Evolutionary conservation across 2,797 vertebrate genomes (phyloP), one percentile per base, ranked within the genome.

Genomic region (Pipistrellus pygmaeus): DNA sequence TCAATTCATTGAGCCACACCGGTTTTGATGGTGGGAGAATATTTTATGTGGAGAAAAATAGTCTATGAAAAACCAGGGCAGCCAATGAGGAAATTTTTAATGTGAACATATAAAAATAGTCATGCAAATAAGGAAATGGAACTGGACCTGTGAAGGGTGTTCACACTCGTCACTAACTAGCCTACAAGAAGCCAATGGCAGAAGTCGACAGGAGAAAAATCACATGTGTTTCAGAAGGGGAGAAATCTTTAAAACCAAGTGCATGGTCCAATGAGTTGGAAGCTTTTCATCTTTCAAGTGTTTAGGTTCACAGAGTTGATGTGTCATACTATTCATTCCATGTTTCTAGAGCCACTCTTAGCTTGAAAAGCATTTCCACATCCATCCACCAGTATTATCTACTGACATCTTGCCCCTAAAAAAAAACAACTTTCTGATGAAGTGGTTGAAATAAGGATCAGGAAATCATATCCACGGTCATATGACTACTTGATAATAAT

Each of bases 351-450:
- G 35, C 76, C 51, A 5, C 17, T 85, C 35, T 46, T 23, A 78
- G 80, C 73, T 90, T 73, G 48, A 35, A 92, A 85, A 94, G n/a
- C 41, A 84, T 71, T 80, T 84, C 41, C 30, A 46, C 6, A 32
- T 75, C 44, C 21, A 62, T 68, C 51, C 15, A 76, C 53, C 44
- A 86, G 0, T 55, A 10, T 75, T 46, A 62, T 71, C 68, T 53
- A 3, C 41, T 38, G 72, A 8, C 84, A 27, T 77, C 62, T 91
- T 84, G 7, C 35, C 25, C 41, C 53, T 72, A 57, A 41, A 41
- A 41, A 35, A 35, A 57, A 41, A 41, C 6, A 75, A 64, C 30
- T 91, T 88, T 90, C 51, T 83, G 30, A 93, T 69, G 32, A 86
- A 66, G 69, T 83, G 15, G 25, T 77, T 92, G 86, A 53, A 25